Base-by-base conservation (phyloP, 1,140 invertebrate genomes). In the Neuroterus valhalla region DNA sequence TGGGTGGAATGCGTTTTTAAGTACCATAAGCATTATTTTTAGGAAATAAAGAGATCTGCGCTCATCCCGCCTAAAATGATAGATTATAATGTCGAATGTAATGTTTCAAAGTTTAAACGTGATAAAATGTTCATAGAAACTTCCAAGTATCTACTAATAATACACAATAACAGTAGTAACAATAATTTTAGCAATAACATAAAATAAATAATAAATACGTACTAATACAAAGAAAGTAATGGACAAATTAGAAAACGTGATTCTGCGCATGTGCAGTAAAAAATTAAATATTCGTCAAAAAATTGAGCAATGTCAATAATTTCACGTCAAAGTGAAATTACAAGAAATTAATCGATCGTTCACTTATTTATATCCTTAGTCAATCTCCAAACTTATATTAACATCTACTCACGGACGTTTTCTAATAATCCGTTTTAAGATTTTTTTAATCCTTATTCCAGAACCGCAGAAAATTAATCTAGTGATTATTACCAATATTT, bases 11-110 rank as follows among this genome's bases (percentile, higher is more conserved):
- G 23, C 4, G 23, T 62, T 62, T 62, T 21, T 62, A 62, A 38
- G 3, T 26, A 14, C 12, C 12, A 26, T 6, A 62, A n/a, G 8
- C 6, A 31, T 62, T 38, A 38, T 62, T 62, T 38, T 62, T 31
- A 3, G 31, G n/a, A 23, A 3, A 38, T 3, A 38, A 15, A 62
- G 2, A 62, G 14, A 38, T 68, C 45, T 67, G 72, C 76, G 67
- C 72, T 74, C 68, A 68, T 44, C 66, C 66, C 70, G 70, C 66
- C 72, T 69, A 70, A 70, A 75, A 70, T 52, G 38, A 71, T 75
- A 68, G 68, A 67, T 26, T 62, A 66, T 38, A 50, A 72, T 66
- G 68, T 72, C 71, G 71, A 43, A 42, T 72, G 43, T 76, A 72
- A 31, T 76, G 45, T 75, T 70, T 52, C 10, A 68, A 73, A 21